Evolutionary conservation across 2,113 vertebrate species (phyloP).

Genomic region (Rhodinocichla rosea): DNA sequence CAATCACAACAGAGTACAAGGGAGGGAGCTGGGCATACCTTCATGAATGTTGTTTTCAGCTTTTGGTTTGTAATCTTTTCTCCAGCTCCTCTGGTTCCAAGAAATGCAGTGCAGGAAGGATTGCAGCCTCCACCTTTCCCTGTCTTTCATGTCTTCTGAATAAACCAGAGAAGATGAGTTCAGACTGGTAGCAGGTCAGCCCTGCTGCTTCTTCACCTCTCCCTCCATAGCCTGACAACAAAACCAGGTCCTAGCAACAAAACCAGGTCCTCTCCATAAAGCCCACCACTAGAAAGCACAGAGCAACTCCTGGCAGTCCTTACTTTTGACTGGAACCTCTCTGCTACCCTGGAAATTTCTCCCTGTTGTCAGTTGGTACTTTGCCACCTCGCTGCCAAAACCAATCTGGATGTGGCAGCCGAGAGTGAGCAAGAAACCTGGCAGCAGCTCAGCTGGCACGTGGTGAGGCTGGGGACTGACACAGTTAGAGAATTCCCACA

Average conservation of each 20-base stretch:
- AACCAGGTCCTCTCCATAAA: background rate
- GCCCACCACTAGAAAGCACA: background rate
- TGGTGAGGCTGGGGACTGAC: background rate
- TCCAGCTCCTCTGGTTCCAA: conserved; percentile 13
- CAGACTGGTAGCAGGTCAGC: background rate
- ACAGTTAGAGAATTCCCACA: background rate
- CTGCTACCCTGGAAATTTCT: background rate
- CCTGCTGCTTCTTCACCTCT: background rate
- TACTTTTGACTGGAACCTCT: background rate
- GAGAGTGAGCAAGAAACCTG: background rate
- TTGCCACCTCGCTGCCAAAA: background rate
- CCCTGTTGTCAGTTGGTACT: background rate
- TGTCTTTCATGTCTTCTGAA: background rate
- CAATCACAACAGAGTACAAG: background rate
- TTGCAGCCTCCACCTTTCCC: conserved; percentile 7
- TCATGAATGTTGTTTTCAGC: background rate
- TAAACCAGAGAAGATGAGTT: background rate
- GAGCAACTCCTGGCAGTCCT: background rate
- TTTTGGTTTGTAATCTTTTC: background rate
- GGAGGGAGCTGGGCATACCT: conserved; percentile 9
- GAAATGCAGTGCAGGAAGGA: conserved; percentile 44
- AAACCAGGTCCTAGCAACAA: background rate
- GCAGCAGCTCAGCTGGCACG: background rate
- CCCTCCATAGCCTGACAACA: background rate
- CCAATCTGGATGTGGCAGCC: background rate